Conservation (phyloP, 2,797 vertebrate species). For the Vespertilio murinus region DNA sequence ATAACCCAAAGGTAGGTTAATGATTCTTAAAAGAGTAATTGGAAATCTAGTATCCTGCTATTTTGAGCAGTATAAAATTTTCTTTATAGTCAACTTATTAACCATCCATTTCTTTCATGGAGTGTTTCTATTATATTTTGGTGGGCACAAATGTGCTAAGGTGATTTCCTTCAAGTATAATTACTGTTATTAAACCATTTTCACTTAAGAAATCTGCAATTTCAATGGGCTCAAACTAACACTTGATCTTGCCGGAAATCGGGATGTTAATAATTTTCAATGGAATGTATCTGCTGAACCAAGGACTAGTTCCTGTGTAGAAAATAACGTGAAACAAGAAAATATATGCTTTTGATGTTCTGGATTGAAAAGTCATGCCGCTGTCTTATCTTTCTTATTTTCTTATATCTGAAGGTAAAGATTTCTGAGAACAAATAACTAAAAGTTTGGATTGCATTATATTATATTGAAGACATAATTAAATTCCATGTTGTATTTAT, state of each 20-base stretch:
- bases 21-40: not conserved
- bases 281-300: not conserved
- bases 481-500: not conserved
- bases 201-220: not conserved
- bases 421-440: slow-evolving; percentile 1
- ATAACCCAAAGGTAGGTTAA: not conserved
- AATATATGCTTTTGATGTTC: not conserved
- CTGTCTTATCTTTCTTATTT: not conserved
- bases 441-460: not conserved
- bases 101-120: too few species aligned
- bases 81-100: too few species aligned
- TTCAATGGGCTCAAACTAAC: not conserved
- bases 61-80: not conserved
- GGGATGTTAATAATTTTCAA: not conserved
- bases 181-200: not conserved
- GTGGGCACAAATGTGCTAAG: too few species aligned
- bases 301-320: not conserved
- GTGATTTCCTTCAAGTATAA: too few species aligned
- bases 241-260: not conserved
- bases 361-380: not conserved
- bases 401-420: not conserved
- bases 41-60: not conserved
- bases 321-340: not conserved
- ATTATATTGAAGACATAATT: slow-evolving; percentile 20
- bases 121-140: too few species aligned